phyloP scores from a whole-genome alignment of 1,140 invertebrate species.

The Cydia strobilella region DNA sequence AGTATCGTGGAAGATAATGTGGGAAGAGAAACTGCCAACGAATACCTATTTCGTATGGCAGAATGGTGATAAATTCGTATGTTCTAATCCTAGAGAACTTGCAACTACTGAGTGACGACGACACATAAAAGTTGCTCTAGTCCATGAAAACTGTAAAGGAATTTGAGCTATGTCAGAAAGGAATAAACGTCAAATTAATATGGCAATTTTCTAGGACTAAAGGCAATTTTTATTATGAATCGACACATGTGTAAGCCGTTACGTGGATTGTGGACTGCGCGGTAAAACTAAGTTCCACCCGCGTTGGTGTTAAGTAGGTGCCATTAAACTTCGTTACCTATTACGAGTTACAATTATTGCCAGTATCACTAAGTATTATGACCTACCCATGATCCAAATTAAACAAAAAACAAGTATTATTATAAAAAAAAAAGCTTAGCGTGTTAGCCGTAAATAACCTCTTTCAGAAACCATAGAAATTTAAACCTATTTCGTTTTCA shows the following conservation, averaged over 20 bases:
- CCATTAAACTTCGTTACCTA: constrained; percentile 21
- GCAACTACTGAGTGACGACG: not conserved
- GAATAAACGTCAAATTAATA: not conserved
- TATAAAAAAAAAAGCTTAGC: constrained; percentile 63
- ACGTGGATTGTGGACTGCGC: not conserved
- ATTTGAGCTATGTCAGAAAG: not conserved
- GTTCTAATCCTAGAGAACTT: constrained; percentile 7
- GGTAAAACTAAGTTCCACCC: not conserved
- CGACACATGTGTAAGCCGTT: not conserved
- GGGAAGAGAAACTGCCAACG: constrained; percentile 2
- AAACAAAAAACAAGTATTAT: constrained; percentile 60
- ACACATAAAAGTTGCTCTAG: not conserved
- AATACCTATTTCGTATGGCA: constrained; percentile 8
- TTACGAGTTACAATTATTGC: constrained; percentile 43
- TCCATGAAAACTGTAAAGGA: not conserved
- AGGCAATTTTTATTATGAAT: not conserved
- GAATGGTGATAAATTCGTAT: not conserved
- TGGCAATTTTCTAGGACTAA: not conserved
- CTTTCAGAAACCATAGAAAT: constrained; percentile 57
- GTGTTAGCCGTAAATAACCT: constrained; percentile 52
- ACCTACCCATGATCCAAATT: constrained; percentile 66
- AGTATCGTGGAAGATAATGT: constrained; percentile 12
- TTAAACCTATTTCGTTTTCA: constrained; percentile 63
- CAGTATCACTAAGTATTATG: constrained; percentile 52
- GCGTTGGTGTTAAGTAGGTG: constrained; percentile 30